Evolutionary conservation across 2,113 vertebrate species (phyloP).

Genomic region (Shinisaurus crocodilurus): DNA sequence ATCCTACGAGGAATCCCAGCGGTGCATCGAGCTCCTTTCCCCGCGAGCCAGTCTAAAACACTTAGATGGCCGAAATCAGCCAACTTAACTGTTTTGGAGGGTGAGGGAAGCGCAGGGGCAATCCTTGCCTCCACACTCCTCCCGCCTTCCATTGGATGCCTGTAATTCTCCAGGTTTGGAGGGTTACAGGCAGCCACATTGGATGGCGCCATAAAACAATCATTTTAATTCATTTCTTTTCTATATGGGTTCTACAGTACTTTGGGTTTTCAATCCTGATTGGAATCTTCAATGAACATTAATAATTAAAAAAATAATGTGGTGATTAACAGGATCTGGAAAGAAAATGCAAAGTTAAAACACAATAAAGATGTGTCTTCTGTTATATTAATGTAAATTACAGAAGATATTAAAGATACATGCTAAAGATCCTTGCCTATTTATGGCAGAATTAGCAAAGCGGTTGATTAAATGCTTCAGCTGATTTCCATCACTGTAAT

Average conservation of each 20-base stretch:
- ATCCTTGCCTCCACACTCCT: too few species aligned
- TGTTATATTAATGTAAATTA: slow-evolving; percentile 43
- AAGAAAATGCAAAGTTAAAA: neutral
- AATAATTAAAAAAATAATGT: neutral
- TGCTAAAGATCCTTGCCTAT: slow-evolving; percentile 37
- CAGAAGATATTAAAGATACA: slow-evolving; percentile 1
- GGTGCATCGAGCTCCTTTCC: too few species aligned
- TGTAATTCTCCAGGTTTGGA: too few species aligned
- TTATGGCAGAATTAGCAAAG: slow-evolving; percentile 66
- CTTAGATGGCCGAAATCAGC: too few species aligned
- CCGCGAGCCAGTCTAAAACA: too few species aligned
- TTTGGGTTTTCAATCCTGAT: neutral
- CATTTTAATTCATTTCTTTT: neutral
- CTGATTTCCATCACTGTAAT: slow-evolving; percentile 54
- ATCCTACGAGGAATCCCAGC: too few species aligned
- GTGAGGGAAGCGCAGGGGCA: too few species aligned
- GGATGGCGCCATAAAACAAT: too few species aligned
- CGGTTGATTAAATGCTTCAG: slow-evolving; percentile 67
- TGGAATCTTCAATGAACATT: neutral
- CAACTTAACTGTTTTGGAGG: too few species aligned
- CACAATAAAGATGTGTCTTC: slow-evolving; percentile 24
- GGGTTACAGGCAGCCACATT: too few species aligned
- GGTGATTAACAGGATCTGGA: neutral
- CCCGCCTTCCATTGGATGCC: too few species aligned
- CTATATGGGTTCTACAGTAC: neutral